Conservation (phyloP, 1,140 invertebrate species). For the Vanessa atalanta region DNA sequence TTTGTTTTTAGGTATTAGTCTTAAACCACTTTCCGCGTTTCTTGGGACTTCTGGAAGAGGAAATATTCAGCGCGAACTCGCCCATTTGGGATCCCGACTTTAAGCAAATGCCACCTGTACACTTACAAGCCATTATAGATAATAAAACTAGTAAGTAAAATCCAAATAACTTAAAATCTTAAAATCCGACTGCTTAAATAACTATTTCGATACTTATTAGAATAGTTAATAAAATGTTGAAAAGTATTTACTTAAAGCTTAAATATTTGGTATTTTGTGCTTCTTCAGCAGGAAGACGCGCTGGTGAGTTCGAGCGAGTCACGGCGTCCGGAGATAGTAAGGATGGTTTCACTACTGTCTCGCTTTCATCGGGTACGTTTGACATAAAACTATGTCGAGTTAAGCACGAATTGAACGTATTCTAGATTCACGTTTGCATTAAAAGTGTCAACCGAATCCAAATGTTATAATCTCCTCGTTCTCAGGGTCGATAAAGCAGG, state of each 20-base stretch:
- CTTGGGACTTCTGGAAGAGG: conserved; percentile 91
- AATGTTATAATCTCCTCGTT: not conserved
- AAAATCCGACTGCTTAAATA: too few relatives aligned
- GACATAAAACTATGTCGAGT: not conserved
- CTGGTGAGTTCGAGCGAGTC: conserved; percentile 86
- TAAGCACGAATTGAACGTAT: too few relatives aligned
- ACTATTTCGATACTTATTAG: too few relatives aligned
- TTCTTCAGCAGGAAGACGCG: conserved; percentile 56
- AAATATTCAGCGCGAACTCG: conserved; percentile 91
- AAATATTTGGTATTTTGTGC: conserved; percentile 20
- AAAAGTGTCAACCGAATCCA: not conserved
- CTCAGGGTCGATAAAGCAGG: conserved; percentile 61
- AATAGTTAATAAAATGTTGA: too few relatives aligned
- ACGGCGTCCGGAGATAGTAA: conserved; percentile 82
- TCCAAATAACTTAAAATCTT: not conserved
- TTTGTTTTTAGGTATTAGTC: conserved; percentile 74
- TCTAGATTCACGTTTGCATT: too few relatives aligned
- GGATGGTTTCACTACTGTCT: conserved; percentile 86
- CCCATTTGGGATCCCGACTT: conserved; percentile 97
- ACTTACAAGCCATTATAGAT: conserved; percentile 81
- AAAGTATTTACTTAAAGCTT: too few relatives aligned
- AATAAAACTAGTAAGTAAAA: conserved; percentile 65
- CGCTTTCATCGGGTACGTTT: conserved; percentile 82
- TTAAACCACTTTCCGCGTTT: conserved; percentile 88
- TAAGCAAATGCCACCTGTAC: conserved; percentile 86